Conservation (phyloP, 2,888 invertebrate species). For the Oscheius sp. region DNA sequence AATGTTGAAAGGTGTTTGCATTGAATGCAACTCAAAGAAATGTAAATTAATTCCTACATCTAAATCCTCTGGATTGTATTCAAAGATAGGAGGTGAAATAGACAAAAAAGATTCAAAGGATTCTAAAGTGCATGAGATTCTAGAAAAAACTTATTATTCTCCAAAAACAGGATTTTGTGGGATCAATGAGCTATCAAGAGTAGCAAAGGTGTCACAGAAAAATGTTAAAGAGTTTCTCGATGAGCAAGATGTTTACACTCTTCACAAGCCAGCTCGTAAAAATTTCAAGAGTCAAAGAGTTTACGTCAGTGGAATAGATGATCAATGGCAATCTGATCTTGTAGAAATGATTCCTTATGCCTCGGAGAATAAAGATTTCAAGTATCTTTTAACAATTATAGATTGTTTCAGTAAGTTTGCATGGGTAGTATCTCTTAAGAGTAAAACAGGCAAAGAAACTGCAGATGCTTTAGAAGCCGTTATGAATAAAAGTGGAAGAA, state of each 20-base stretch:
- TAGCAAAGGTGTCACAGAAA: constrained; percentile 35
- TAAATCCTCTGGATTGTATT: constrained; percentile 24
- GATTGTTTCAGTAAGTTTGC: constrained; percentile 48
- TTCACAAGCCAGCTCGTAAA: constrained; percentile 48
- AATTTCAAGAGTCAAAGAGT: constrained; percentile 49
- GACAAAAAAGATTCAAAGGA: constrained; percentile 34
- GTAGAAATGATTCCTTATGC: constrained; percentile 53
- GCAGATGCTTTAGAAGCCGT: constrained; percentile 48
- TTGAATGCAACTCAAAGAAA: constrained; percentile 38
- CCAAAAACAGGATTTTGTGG: constrained; percentile 46
- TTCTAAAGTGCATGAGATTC: too few species aligned
- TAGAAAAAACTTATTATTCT: constrained; percentile 39
- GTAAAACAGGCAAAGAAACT: constrained; percentile 53
- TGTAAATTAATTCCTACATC: constrained; percentile 40
- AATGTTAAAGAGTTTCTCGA: constrained; percentile 38
- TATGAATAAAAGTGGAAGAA: too few species aligned
- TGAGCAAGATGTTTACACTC: constrained; percentile 49
- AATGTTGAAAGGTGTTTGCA: constrained; percentile 34
- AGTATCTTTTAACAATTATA: constrained; percentile 35
- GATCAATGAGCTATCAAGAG: constrained; percentile 41
- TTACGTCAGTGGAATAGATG: constrained; percentile 43
- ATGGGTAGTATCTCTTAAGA: constrained; percentile 44
- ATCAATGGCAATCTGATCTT: constrained; percentile 54
- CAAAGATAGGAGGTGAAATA: constrained; percentile 36
- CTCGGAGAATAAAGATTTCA: constrained; percentile 48